These are phyloP conservation scores for Gobionotothen gibberifrons DNA, from an alignment of 2,797 vertebrate genomes.

Conservation along the genomic window DNA sequence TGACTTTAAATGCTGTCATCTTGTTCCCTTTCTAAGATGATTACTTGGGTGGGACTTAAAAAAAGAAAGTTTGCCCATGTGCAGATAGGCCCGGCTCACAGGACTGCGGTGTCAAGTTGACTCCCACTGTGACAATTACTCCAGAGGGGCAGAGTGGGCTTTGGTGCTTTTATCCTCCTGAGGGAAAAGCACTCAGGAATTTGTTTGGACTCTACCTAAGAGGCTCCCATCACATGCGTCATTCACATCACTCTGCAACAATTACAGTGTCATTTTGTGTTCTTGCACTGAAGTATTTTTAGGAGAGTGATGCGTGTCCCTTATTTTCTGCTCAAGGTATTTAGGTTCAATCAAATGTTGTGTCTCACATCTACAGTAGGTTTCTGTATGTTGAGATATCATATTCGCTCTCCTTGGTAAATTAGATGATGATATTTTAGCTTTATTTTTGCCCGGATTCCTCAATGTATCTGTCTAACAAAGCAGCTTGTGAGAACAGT, in stretches of 20 bases:
- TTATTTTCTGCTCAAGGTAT: no score
- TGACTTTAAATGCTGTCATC: conserved; percentile 32
- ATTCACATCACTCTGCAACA: conserved; percentile 18
- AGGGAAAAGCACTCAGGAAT: conserved; percentile 45
- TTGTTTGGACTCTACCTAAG: conserved; percentile 16
- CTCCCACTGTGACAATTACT: conserved; percentile 35
- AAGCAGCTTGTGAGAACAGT: conserved; percentile 60
- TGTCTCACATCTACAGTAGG: neutral
- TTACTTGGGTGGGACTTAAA: conserved; percentile 10
- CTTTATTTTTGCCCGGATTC: conserved; percentile 20
- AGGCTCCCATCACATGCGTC: conserved; percentile 10
- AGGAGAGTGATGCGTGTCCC: no score
- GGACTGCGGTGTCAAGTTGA: conserved; percentile 29
- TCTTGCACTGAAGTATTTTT: conserved; percentile 3
- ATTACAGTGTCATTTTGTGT: conserved; percentile 8
- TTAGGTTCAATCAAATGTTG: neutral
- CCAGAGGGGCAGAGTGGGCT: conserved; percentile 17
- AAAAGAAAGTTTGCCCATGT: conserved; percentile 10
- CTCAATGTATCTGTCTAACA: conserved; percentile 41
- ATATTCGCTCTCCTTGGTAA: neutral
- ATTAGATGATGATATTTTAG: conserved; percentile 12
- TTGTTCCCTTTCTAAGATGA: conserved; percentile 39
- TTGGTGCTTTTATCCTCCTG: conserved; percentile 29
- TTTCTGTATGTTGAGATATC: neutral
- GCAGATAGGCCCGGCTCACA: neutral